Evolutionary conservation across 2,888 invertebrate genomes (phyloP), one percentile per base, ranked within the genome.

Genomic region (Hydrotaea diabolus): DNA sequence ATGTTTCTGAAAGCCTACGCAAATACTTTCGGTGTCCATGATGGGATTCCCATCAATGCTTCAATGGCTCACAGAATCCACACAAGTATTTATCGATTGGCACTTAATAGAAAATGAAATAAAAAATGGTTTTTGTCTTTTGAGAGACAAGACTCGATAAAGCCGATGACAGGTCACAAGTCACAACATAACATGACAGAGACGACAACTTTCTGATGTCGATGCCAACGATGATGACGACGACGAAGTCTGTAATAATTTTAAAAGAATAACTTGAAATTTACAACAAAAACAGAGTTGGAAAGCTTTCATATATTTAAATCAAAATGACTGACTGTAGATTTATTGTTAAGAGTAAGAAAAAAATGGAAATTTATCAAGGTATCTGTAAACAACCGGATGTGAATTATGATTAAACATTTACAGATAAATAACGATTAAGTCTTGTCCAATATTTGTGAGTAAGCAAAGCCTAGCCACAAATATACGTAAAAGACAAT

Each of bases 121-220:
- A 62, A 36, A 4, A 31, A 39, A 11, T 13, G 7, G 0, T n/a
- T 31, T 76, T 66, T 72, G 49, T 76, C 57, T 69, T 74, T 17
- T 69, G 19, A 79, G 11, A 82, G 73, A 46, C 31, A 62, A 53
- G 15, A 0, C 43, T 64, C 53, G 55, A 74, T 77, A 66, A 57
- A 23, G 23, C 46, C 69, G 69, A 75, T 64, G 84, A 79, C 85
- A 82, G 76, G 66, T 85, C 81, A n/a, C n/a, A 74, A 79, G 59
- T 69, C 78, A 79, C 66, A 78, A 82, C 78, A 78, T 31, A 59
- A 53, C 55, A 62, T 62, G 55, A 73, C 43, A 53, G 31, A 57
- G 74, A 71, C 71, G 74, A 84, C 71, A 31, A 4, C 31, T 31
- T n/a, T n/a, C n/a, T n/a, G n/a, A n/a, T 31, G 31, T 31, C 31